Conservation (phyloP, 2,797 vertebrate species). For the Sandelia bainsii region DNA sequence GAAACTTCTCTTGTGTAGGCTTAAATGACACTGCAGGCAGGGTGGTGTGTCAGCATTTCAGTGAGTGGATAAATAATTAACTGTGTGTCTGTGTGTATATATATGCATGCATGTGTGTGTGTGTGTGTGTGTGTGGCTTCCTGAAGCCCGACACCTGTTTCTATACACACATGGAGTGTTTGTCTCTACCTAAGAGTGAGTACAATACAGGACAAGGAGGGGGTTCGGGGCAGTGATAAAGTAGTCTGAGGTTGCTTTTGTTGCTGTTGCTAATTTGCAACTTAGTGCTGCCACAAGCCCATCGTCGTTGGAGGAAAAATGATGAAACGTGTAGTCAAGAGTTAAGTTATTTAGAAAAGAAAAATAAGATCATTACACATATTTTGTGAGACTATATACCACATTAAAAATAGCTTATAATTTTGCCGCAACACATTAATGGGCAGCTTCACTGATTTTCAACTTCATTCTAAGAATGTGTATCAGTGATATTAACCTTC, state of each 20-base stretch:
- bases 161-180: conserved; percentile 74
- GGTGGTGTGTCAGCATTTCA: conserved; percentile 76
- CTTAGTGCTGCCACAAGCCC: conserved; percentile 26
- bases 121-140: conserved; percentile 53
- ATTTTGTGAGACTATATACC: background rate
- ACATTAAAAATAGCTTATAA: background rate
- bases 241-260: conserved; percentile 58
- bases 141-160: conserved; percentile 82
- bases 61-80: conserved; percentile 80
- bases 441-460: too few species aligned
- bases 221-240: conserved; percentile 36
- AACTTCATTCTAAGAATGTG: too few species aligned
- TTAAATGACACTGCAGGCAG: conserved; percentile 61
- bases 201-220: conserved; percentile 51
- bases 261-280: conserved; percentile 53
- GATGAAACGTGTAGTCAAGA: conserved; percentile 6
- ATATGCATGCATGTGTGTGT: conserved; percentile 46
- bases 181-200: conserved; percentile 64
- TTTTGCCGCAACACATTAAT: background rate
- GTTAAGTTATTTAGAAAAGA: background rate
- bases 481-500: too few species aligned
- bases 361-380: background rate
- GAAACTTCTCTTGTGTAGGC: conserved; percentile 39
- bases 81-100: conserved; percentile 45
- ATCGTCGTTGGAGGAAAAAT: background rate